Evolutionary conservation across 2,113 vertebrate species (phyloP).

Genomic region (Gambusia affinis): DNA sequence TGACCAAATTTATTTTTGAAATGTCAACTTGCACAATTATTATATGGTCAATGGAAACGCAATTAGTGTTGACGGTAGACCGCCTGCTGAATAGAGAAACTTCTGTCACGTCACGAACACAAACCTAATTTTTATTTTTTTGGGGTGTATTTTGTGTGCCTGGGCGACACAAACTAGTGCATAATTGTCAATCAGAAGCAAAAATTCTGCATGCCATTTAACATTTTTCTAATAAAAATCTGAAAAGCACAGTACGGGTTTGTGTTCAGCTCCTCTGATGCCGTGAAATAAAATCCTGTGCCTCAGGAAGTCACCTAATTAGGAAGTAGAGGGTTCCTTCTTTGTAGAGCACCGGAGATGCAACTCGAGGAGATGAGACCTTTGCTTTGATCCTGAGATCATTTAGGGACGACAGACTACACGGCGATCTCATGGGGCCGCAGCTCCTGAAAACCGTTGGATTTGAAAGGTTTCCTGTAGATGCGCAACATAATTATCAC

Average conservation of each 20-base stretch:
- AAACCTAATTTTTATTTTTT: no score
- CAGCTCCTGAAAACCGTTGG: not conserved
- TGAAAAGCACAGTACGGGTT: not conserved
- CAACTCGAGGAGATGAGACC: not conserved
- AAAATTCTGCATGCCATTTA: no score
- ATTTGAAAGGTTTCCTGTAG: not conserved
- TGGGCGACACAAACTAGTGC: no score
- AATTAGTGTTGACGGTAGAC: no score
- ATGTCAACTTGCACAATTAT: no score
- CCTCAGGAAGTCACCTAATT: not conserved
- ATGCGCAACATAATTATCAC: not conserved
- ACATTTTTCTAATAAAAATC: not conserved
- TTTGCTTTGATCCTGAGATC: not conserved
- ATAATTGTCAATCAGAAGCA: no score
- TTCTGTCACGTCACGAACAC: no score
- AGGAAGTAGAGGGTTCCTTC: not conserved
- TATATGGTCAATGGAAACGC: no score
- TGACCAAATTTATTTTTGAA: no score
- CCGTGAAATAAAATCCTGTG: not conserved
- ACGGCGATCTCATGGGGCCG: not conserved
- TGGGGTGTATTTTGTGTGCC: no score
- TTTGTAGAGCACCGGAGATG: not conserved
- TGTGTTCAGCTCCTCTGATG: not conserved
- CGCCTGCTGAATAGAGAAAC: no score
- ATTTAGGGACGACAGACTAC: not conserved